These are phyloP conservation scores for Lateolabrax maculatus DNA, from an alignment of 2,797 vertebrate species.

Conservation along the genomic window DNA sequence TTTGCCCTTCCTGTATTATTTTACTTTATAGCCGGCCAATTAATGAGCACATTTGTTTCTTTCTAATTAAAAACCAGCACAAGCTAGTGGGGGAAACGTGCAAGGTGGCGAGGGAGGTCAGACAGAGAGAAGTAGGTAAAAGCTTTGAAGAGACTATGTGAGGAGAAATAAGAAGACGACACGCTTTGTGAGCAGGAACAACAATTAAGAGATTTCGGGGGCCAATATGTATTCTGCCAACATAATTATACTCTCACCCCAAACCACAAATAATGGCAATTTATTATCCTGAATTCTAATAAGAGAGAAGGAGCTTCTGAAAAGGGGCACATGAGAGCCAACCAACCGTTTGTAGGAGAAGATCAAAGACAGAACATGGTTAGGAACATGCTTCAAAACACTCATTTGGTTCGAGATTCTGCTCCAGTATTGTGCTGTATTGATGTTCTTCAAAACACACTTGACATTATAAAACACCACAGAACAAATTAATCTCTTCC, in stretches of 20 bases:
- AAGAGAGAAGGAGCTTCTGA: slow-evolving; percentile 2
- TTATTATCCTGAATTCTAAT: slow-evolving; percentile 22
- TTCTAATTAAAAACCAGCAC: slow-evolving; percentile 41
- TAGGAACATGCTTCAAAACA: slow-evolving; percentile 25
- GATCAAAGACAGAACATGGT: slow-evolving; percentile 24
- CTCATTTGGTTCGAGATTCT: not conserved
- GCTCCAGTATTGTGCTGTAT: not conserved
- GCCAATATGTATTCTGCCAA: slow-evolving; percentile 33
- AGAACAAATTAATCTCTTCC: not conserved
- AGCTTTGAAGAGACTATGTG: slow-evolving; percentile 30
- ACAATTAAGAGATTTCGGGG: slow-evolving; percentile 33
- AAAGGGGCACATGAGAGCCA: not conserved
- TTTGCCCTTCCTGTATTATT: not conserved
- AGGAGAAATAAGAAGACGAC: slow-evolving; percentile 16
- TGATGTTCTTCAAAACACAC: slow-evolving; percentile 26
- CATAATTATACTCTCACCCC: slow-evolving; percentile 32
- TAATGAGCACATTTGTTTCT: slow-evolving; percentile 54
- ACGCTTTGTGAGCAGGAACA: slow-evolving; percentile 19
- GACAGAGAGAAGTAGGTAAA: slow-evolving; percentile 7
- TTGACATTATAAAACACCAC: slow-evolving; percentile 26
- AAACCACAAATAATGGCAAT: slow-evolving; percentile 14
- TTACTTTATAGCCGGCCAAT: slow-evolving; percentile 14
- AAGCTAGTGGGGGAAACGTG: slow-evolving; percentile 2
- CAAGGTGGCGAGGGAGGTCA: slow-evolving; percentile 33
- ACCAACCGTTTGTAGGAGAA: not conserved